phyloP scores from a whole-genome alignment of 30 jellyfish, hydroid and myxozoan genomes.

The Chironex yamaguchii region DNA sequence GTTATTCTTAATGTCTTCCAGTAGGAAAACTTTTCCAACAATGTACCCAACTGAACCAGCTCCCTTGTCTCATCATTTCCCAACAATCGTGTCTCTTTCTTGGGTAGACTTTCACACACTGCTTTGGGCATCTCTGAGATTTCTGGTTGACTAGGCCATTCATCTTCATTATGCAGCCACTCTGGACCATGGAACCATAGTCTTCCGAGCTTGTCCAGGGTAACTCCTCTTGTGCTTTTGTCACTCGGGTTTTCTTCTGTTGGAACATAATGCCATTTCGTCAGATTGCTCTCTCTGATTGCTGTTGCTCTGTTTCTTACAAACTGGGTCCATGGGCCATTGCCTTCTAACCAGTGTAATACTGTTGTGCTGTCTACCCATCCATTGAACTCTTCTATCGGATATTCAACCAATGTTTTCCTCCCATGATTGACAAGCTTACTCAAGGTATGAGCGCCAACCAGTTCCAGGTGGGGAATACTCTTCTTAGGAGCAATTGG shows the following conservation, averaged over 20 bases:
- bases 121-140: constrained; percentile 42
- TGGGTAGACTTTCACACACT: constrained; percentile 50
- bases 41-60: constrained; percentile 33
- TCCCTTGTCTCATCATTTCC: constrained; percentile 31
- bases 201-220: constrained; percentile 53
- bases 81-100: constrained; percentile 43
- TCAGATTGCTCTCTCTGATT: constrained; percentile 49
- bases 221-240: constrained; percentile 69
- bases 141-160: constrained; percentile 75
- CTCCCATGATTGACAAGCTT: constrained; percentile 45
- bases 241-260: constrained; percentile 77
- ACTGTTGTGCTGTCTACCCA: constrained; percentile 83
- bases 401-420: constrained; percentile 43
- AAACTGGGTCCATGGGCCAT: constrained; percentile 72
- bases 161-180: constrained; percentile 67
- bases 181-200: constrained; percentile 86
- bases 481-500: constrained; percentile 43
- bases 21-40: constrained; percentile 38
- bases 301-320: constrained; percentile 70
- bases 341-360: constrained; percentile 77
- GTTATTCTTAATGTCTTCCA: constrained; percentile 58
- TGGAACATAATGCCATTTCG: constrained; percentile 70
- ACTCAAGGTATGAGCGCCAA: constrained; percentile 55
- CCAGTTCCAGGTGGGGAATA: constrained; percentile 76
- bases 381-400: constrained; percentile 43